These are phyloP conservation scores for Branchellion lobata DNA, from an alignment of 2,888 invertebrate species.

Conservation along the genomic window DNA sequence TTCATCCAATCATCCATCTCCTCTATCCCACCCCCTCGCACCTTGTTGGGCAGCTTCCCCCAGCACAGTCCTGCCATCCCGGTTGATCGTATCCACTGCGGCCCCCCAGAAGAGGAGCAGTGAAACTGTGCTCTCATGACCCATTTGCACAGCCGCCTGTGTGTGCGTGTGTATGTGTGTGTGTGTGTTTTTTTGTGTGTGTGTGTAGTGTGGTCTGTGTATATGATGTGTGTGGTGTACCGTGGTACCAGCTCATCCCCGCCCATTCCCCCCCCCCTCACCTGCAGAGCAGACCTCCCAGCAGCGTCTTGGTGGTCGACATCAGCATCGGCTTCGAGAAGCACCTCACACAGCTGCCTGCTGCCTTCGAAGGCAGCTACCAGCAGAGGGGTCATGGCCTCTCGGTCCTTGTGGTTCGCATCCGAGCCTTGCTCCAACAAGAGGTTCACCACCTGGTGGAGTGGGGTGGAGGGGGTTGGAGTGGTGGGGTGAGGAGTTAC, in stretches of 20 bases:
- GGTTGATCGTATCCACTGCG: constrained; percentile 89
- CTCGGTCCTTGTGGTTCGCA: constrained; percentile 61
- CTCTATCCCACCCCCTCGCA: too few species aligned
- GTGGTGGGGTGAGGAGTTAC: too few species aligned
- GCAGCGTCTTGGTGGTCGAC: constrained; percentile 77
- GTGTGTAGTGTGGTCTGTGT: too few species aligned
- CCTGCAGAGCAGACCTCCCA: constrained; percentile 59
- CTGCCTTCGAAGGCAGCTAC: constrained; percentile 67
- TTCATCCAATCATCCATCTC: too few species aligned
- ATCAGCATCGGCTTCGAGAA: constrained; percentile 88
- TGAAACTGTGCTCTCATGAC: constrained; percentile 81
- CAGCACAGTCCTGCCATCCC: constrained; percentile 81
- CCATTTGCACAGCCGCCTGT: constrained; percentile 38
- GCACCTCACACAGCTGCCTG: constrained; percentile 70
- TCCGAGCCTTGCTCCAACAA: constrained; percentile 59
- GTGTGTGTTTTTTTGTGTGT: not conserved
- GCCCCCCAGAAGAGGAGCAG: constrained; percentile 91
- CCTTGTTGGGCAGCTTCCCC: constrained; percentile 62
- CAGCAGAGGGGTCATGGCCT: constrained; percentile 62
- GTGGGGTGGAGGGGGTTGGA: not conserved
- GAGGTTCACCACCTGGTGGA: constrained; percentile 57
- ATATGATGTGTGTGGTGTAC: too few species aligned
- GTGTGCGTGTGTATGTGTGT: not conserved
- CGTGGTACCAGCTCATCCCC: too few species aligned
- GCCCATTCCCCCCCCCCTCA: not conserved